Percentiles rank a stretch among this genome's conserved stretches.
Conservation (phyloP, 2,888 invertebrate genomes). For the Habrosyne pyritoides region DNA sequence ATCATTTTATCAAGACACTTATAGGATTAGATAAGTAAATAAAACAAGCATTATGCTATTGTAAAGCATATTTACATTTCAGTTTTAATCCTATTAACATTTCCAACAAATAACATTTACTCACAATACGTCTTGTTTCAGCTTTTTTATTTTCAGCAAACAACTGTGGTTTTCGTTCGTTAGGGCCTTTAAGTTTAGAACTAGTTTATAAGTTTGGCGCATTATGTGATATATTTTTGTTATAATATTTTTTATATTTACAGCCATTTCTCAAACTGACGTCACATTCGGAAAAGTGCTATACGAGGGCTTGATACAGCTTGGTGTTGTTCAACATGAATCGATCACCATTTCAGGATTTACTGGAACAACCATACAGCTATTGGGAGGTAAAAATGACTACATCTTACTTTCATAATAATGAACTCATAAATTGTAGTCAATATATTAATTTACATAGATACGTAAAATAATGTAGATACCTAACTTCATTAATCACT, state of each 20-base stretch:
- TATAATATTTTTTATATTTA: background rate
- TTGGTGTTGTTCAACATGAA: constrained; percentile 53
- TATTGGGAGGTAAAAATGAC: constrained; percentile 60
- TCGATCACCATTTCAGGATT: constrained; percentile 49
- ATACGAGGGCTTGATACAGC: constrained; percentile 52
- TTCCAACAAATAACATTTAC: background rate
- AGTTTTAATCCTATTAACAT: background rate
- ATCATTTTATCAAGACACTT: background rate
- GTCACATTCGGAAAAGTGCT: constrained; percentile 56
- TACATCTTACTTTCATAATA: no score
- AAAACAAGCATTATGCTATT: background rate
- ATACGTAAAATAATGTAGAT: no score
- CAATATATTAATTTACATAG: no score
- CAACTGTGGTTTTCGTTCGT: constrained; percentile 2
- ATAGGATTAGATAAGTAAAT: background rate
- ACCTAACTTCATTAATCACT: background rate
- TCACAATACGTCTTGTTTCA: background rate
- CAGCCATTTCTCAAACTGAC: constrained; percentile 7
- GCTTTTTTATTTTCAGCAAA: background rate
- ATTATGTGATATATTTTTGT: background rate
- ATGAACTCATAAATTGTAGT: no score
- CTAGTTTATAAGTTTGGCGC: background rate
- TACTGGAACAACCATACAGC: constrained; percentile 40
- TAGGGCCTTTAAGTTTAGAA: background rate
- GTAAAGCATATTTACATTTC: background rate